phyloP scores from a whole-genome alignment of 1,140 invertebrate genomes.

The Macrosteles quadrilineatus region DNA sequence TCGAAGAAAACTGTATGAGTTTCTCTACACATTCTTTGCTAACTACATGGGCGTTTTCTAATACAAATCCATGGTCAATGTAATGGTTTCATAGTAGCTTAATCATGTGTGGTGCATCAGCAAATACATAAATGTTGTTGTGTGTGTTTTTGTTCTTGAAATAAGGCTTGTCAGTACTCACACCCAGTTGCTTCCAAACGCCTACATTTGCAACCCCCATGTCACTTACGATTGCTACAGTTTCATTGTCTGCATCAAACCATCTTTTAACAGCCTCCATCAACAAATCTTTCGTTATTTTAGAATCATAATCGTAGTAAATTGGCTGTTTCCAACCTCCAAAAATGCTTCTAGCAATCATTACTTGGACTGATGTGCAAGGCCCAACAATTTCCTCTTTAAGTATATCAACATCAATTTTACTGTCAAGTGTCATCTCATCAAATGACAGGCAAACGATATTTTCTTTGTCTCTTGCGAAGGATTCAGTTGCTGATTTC shows the following conservation, averaged over 20 bases:
- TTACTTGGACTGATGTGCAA: neutral
- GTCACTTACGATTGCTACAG: slow-evolving; percentile 11
- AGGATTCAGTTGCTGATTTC: neutral
- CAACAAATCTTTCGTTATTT: neutral
- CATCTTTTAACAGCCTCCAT: neutral
- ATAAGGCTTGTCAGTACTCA: neutral
- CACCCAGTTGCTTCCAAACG: slow-evolving; percentile 1
- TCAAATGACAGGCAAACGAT: neutral
- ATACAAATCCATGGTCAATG: slow-evolving; percentile 34
- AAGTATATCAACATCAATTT: neutral
- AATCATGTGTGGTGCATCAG: slow-evolving; percentile 39
- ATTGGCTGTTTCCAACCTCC: neutral
- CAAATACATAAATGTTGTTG: slow-evolving; percentile 39
- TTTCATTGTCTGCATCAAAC: neutral
- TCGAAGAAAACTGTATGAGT: neutral
- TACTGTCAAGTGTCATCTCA: neutral
- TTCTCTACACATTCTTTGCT: neutral
- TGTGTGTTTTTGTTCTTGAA: neutral
- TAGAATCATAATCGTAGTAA: neutral
- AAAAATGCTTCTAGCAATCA: neutral
- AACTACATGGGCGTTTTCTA: neutral
- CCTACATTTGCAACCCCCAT: slow-evolving; percentile 17
- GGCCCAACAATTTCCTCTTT: neutral
- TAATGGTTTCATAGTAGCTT: slow-evolving; percentile 40
- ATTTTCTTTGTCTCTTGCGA: neutral